Percentiles rank a stretch among this genome's conserved stretches.
Evolutionary conservation across 2,797 vertebrate species (phyloP).

Genomic region (Antennarius maculatus): DNA sequence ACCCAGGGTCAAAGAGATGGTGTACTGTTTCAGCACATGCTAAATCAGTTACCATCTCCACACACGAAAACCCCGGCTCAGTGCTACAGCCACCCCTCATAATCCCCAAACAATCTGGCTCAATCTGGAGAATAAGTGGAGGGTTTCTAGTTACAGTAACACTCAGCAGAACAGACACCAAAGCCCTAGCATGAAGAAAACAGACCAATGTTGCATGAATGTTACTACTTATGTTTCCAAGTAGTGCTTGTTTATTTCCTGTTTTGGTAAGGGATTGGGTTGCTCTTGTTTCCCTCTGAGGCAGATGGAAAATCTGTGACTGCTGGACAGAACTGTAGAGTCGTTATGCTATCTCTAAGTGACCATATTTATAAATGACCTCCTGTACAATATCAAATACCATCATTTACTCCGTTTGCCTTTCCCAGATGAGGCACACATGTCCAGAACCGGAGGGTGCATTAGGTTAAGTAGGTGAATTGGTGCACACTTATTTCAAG

Average conservation of each 20-base stretch:
- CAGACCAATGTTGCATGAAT: conserved; percentile 33
- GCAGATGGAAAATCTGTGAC: conserved; percentile 22
- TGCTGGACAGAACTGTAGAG: conserved; percentile 6
- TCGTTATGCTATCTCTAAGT: conserved; percentile 15
- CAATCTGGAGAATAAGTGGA: conserved; percentile 80
- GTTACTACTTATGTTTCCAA: conserved; percentile 42
- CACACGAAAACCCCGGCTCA: conserved; percentile 72
- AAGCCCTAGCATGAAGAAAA: conserved; percentile 41
- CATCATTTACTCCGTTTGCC: conserved; percentile 32
- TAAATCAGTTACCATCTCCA: conserved; percentile 83
- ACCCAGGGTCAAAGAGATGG: conserved; percentile 81
- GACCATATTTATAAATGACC: conserved; percentile 19
- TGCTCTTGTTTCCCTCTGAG: conserved; percentile 27
- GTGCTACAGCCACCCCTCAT: conserved; percentile 70
- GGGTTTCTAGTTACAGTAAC: conserved; percentile 77
- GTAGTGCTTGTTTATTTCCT: conserved; percentile 62
- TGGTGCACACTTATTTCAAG: conserved; percentile 37
- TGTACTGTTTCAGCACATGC: conserved; percentile 85
- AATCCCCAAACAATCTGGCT: conserved; percentile 80
- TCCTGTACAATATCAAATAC: conserved; percentile 30
- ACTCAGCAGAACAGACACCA: conserved; percentile 56
- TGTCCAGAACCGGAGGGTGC: conserved; percentile 35
- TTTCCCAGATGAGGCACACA: conserved; percentile 48
- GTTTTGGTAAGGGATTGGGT: conserved; percentile 26
- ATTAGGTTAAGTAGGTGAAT: conserved; percentile 66